Conservation (phyloP, 53 echinoderm and acorn worm genomes). For the Zoroaster sp. region DNA sequence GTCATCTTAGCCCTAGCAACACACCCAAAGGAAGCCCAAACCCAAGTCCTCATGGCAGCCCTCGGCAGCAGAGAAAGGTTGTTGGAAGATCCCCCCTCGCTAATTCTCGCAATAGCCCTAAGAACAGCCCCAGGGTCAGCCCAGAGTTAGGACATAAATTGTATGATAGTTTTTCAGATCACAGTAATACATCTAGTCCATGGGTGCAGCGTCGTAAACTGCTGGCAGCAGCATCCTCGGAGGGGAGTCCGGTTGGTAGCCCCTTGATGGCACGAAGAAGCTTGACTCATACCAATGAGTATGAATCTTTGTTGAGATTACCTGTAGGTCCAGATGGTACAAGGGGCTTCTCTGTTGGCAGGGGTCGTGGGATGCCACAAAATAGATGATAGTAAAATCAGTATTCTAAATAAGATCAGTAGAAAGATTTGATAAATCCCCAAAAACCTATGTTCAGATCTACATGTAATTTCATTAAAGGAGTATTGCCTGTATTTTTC, state of each 20-base stretch:
- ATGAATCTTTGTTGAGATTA: constrained; percentile 58
- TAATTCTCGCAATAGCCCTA: constrained; percentile 60
- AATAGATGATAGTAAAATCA: no score
- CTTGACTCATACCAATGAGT: constrained; percentile 45
- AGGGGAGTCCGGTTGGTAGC: constrained; percentile 79
- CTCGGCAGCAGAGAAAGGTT: constrained; percentile 77
- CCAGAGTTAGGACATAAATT: constrained; percentile 77
- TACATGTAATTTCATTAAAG: no score
- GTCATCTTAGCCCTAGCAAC: constrained; percentile 84
- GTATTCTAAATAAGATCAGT: no score
- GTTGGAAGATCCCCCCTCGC: constrained; percentile 77
- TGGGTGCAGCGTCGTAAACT: constrained; percentile 86
- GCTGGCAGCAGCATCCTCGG: constrained; percentile 55
- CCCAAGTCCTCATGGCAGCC: constrained; percentile 96
- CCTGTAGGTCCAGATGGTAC: constrained; percentile 75
- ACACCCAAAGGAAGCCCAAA: constrained; percentile 96
- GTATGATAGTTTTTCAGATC: constrained; percentile 64
- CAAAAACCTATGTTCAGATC: no score
- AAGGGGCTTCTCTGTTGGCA: constrained; percentile 71
- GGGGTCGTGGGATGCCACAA: constrained; percentile 81
- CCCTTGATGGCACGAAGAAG: constrained; percentile 76
- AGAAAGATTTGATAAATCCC: no score
- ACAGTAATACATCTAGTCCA: constrained; percentile 82
- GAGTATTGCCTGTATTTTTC: no score
- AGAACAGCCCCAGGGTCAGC: constrained; percentile 78